Evolutionary conservation across 2,113 vertebrate species (phyloP).

Genomic region (Phaethornis superciliosus): DNA sequence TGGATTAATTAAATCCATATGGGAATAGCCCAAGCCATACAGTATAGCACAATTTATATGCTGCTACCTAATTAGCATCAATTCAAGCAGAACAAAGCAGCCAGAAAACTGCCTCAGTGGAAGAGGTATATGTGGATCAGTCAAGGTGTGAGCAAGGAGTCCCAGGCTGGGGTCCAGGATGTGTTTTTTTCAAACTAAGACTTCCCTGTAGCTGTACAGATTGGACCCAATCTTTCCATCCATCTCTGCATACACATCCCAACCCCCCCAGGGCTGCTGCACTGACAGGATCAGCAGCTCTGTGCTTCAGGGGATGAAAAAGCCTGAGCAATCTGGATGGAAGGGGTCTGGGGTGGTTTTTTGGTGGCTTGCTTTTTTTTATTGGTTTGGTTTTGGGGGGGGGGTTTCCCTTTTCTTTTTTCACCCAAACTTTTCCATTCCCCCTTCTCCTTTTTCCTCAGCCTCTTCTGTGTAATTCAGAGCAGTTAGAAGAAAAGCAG

Average conservation of each 20-base stretch:
- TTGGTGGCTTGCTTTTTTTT: no score
- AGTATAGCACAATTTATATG: background rate
- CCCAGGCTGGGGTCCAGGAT: fast-evolving
- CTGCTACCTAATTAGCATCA: background rate
- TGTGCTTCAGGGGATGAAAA: background rate
- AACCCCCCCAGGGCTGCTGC: background rate
- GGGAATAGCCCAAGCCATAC: background rate
- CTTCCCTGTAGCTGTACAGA: background rate
- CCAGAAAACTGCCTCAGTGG: background rate
- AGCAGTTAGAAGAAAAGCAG: background rate
- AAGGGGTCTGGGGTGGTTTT: background rate
- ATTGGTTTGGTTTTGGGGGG: no score
- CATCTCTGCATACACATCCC: background rate
- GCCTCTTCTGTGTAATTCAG: background rate
- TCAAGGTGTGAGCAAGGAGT: background rate
- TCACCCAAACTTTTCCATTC: background rate
- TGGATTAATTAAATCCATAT: background rate
- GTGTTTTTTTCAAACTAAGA: background rate
- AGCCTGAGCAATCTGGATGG: fast-evolving
- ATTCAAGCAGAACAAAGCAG: background rate
- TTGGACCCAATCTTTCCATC: fast-evolving
- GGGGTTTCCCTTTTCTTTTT: fast-evolving
- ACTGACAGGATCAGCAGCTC: background rate
- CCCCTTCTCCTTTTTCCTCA: background rate
- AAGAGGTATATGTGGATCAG: background rate